These are phyloP conservation scores for Euborellia annulipes DNA, from an alignment of 1,140 invertebrate genomes.

Conservation along the genomic window DNA sequence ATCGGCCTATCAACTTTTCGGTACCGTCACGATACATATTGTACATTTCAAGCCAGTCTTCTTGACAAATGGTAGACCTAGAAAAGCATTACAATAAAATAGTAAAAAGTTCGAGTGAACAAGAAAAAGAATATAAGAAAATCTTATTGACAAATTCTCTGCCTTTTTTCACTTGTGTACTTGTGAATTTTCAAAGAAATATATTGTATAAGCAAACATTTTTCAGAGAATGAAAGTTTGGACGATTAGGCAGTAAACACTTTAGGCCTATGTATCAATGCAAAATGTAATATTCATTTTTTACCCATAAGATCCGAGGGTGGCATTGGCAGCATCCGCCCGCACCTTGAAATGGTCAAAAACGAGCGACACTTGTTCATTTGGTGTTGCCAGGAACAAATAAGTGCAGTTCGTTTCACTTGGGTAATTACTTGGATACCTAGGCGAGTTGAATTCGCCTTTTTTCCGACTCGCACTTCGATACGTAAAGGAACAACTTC, in stretches of 20 bases:
- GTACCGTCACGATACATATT: conserved; percentile 65
- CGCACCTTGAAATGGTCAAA: conserved; percentile 86
- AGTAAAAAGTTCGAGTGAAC: too few species aligned
- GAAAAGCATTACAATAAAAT: conserved; percentile 8
- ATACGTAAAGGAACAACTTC: conserved; percentile 82
- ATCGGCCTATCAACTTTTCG: conserved; percentile 68
- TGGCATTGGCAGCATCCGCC: conserved; percentile 40
- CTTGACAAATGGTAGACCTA: conserved; percentile 57
- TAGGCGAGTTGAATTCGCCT: conserved; percentile 88
- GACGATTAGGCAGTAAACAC: too few species aligned
- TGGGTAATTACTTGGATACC: conserved; percentile 90
- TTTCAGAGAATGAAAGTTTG: too few species aligned
- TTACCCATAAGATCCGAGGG: conserved; percentile 40
- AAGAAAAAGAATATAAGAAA: too few species aligned
- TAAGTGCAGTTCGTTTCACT: conserved; percentile 86
- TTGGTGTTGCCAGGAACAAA: conserved; percentile 63
- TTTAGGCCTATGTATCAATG: too few species aligned
- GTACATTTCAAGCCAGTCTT: conserved; percentile 88
- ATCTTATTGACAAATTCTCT: too few species aligned
- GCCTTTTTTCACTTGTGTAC: too few species aligned
- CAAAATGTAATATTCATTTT: too few species aligned
- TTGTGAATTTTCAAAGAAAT: too few species aligned
- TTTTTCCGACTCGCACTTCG: conserved; percentile 65
- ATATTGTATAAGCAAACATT: too few species aligned
- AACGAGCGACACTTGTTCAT: conserved; percentile 81